Conservation (phyloP, 2,113 vertebrate genomes). For the Asarcornis scutulata region DNA sequence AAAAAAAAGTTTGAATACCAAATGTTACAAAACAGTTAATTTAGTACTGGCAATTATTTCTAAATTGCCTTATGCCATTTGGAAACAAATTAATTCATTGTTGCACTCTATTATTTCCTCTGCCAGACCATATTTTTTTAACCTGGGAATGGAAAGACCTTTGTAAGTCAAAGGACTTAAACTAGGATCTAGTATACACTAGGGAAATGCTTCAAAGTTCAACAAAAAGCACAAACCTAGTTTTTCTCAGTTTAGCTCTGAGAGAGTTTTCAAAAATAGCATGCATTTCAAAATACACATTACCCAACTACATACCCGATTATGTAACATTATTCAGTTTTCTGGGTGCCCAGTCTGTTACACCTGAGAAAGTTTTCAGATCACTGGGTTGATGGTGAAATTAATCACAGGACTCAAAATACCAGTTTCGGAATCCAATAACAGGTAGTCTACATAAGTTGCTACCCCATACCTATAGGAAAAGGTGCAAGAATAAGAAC, state of each 20-base stretch:
- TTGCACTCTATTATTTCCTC: neutral
- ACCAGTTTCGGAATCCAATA: neutral
- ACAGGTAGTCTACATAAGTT: neutral
- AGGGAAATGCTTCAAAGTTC: neutral
- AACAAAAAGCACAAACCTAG: neutral
- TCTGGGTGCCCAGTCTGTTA: neutral
- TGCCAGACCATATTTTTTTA: neutral
- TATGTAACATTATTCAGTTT: neutral
- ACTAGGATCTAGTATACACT: neutral
- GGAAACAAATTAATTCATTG: neutral
- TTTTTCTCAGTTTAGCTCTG: neutral
- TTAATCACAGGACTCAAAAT: neutral
- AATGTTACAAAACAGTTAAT: neutral
- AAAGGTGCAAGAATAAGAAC: neutral
- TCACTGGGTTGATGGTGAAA: neutral
- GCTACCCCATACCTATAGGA: neutral
- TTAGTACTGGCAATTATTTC: no score
- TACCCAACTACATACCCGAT: no score
- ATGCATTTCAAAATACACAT: neutral
- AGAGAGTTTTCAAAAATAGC: neutral
- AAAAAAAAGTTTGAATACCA: neutral
- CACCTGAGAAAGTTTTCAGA: neutral
- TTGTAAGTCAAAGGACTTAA: neutral
- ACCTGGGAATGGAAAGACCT: neutral
- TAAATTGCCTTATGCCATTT: neutral